Base-by-base conservation (phyloP, 2,113 vertebrate genomes). In the Nematolebias whitei region DNA sequence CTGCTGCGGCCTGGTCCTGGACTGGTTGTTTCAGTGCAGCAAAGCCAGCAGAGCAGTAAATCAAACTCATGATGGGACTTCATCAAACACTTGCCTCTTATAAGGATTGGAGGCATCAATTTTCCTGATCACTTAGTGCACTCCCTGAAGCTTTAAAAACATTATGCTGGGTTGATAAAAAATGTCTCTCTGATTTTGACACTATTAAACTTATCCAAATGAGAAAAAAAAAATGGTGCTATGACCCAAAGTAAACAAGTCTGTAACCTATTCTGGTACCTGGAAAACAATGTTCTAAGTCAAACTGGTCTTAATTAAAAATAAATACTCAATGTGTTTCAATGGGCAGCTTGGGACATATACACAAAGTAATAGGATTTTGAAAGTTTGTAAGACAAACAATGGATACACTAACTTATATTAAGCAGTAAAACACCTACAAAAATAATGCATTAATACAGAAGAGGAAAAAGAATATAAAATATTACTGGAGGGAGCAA, bases 41-140 rank as follows among this genome's bases (percentile, higher is more conserved):
- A 54, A 56, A 45, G 41, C 8, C 57, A 53, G 73, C 68, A 53
- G 61, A 68, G 79, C 67, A 60, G 66, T 85, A 81, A 87, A 87
- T 91, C 80, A 80, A 47, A 66, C 20, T 40, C 71, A 38, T 43
- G 54, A 51, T 59, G 63, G 74, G 81, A 83, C 80, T 79, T 88
- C 87, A 85, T 84, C 61, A 74, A 68, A 26, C 43, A 10, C 67
- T 78, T 23, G 51, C 71, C 61, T 78, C 56, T 66, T 35, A 56
- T 50, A 69, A 48, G 68, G 55, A 70, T 49, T 63, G 68, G 52
- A 58, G 63, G 76, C 64, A 71, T 77, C 71, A 64, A 48, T 67
- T 72, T 55, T 64, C 56, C 61, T 49, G 61, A 78, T 70, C 19
- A 4, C 52, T 52, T 11, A 57, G 50, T 54, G 26, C 40, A 50